Evolutionary conservation across 2,888 invertebrate genomes (phyloP).

Genomic region (Plebejus anna): DNA sequence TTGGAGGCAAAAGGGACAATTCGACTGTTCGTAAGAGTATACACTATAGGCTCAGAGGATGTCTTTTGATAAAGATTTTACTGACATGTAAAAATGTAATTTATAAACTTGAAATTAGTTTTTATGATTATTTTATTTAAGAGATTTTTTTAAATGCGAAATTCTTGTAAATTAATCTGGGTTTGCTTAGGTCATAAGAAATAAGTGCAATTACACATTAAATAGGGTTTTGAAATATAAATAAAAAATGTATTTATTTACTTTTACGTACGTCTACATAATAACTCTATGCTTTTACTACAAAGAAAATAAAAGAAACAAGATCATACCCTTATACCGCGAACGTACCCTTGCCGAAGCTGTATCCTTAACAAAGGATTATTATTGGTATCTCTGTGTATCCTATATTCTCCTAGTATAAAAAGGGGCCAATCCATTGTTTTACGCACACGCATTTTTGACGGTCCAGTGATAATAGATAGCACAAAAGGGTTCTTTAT

Average conservation of each 20-base stretch:
- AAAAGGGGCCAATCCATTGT: constrained; percentile 81
- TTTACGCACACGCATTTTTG: constrained; percentile 80
- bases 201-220: no score
- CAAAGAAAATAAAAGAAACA: background rate
- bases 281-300: no score
- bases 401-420: constrained; percentile 72
- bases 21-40: no score
- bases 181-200: no score
- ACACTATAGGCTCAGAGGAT: no score
- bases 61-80: no score
- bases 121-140: no score
- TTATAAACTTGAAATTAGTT: no score
- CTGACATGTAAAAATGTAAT: no score
- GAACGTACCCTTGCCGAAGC: constrained; percentile 29
- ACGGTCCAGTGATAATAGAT: constrained; percentile 36
- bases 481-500: constrained; percentile 21
- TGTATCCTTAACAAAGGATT: constrained; percentile 52
- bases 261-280: background rate
- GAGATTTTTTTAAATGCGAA: no score
- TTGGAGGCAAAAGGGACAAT: background rate
- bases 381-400: constrained; percentile 51
- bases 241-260: no score
- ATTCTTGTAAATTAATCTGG: background rate
- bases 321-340: background rate
- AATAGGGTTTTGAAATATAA: no score